These are phyloP conservation scores for Rhogogaster chlorosoma DNA, from an alignment of 2,888 invertebrate species.

Conservation along the genomic window DNA sequence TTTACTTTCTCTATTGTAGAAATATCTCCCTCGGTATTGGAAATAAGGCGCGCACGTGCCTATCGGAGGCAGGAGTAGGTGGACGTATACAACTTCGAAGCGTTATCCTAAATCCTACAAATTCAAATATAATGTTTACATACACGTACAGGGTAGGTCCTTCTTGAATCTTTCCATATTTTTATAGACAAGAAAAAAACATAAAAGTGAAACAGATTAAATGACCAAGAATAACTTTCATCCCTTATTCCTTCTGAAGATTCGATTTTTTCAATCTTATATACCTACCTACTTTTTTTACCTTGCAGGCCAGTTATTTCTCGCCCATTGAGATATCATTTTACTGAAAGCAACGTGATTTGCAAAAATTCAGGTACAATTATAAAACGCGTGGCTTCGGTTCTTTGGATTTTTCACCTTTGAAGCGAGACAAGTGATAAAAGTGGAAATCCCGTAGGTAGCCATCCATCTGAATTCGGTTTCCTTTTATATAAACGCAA, in stretches of 20 bases:
- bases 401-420: neutral
- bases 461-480: neutral
- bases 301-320: no score
- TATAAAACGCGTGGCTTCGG: neutral
- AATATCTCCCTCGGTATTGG: slow-evolving; percentile 48
- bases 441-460: neutral
- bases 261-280: neutral
- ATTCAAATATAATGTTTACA: slow-evolving; percentile 67
- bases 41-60: slow-evolving; percentile 46
- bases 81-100: neutral
- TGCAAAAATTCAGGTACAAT: neutral
- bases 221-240: neutral
- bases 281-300: no score
- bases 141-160: neutral
- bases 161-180: neutral
- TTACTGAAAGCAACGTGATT: neutral
- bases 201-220: neutral
- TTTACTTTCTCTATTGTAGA: slow-evolving; percentile 69
- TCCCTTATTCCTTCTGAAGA: neutral
- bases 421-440: neutral
- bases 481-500: neutral
- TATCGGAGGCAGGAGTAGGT: neutral
- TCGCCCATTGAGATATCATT: neutral
- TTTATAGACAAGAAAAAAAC: neutral
- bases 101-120: slow-evolving; percentile 58